A percentile compares a stretch with the other conserved stretches of the same genome.
Conservation (phyloP, 1,140 invertebrate genomes). For the Eueides isabella region DNA sequence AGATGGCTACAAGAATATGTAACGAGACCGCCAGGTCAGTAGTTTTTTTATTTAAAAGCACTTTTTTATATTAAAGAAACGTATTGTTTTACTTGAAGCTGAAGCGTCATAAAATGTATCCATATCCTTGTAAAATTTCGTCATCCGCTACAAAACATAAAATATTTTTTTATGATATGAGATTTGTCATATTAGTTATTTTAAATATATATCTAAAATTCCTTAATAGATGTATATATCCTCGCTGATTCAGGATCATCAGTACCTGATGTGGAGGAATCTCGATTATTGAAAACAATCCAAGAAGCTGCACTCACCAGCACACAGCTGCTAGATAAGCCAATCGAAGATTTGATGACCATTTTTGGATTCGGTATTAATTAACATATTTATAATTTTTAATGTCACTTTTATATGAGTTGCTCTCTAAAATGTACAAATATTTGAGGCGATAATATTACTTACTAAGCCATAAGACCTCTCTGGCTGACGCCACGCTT, state of each 20-base stretch:
- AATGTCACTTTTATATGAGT: not conserved
- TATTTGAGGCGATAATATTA: too few species aligned
- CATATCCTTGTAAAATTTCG: too few species aligned
- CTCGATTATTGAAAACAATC: constrained; percentile 27
- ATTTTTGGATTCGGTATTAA: constrained; percentile 43
- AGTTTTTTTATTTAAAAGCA: too few species aligned
- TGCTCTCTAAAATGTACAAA: too few species aligned
- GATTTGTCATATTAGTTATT: too few species aligned
- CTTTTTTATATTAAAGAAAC: too few species aligned
- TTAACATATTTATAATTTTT: not conserved
- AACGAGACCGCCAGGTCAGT: constrained; percentile 47
- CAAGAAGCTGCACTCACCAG: constrained; percentile 39
- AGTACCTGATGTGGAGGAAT: constrained; percentile 29
- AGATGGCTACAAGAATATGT: constrained; percentile 61
- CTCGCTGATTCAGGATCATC: constrained; percentile 22
- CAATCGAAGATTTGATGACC: constrained; percentile 37
- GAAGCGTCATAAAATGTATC: too few species aligned
- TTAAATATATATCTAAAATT: not conserved
- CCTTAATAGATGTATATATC: not conserved
- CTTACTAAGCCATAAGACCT: too few species aligned
- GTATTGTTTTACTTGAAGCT: too few species aligned
- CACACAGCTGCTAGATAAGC: constrained; percentile 44
- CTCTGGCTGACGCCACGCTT: too few species aligned
- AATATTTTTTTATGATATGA: too few species aligned
- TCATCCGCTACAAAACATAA: too few species aligned